Conservation (phyloP, 2,888 invertebrate species). For the Disparrhopalites patrizii region DNA sequence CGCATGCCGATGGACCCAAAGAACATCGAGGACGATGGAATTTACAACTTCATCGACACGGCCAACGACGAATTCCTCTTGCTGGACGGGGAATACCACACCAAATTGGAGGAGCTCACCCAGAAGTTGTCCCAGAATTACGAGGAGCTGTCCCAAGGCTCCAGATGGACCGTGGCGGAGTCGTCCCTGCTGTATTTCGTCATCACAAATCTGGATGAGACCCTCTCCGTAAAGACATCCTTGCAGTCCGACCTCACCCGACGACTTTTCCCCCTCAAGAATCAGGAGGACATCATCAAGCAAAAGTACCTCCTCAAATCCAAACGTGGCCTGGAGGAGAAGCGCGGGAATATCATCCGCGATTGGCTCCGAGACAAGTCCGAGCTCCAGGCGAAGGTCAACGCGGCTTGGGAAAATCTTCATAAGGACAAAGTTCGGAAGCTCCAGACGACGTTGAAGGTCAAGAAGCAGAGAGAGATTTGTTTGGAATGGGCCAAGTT, state of each 20-base stretch:
- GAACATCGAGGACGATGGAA: slow-evolving; percentile 7
- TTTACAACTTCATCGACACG: slow-evolving; percentile 33
- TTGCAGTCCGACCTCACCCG: slow-evolving; percentile 35
- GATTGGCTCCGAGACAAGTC: slow-evolving; percentile 43
- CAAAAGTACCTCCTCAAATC: slow-evolving; percentile 42
- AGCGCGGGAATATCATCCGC: slow-evolving; percentile 33
- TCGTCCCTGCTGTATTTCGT: slow-evolving; percentile 31
- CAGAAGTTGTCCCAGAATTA: slow-evolving; percentile 26
- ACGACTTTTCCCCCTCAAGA: slow-evolving; percentile 34
- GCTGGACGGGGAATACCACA: slow-evolving; percentile 43
- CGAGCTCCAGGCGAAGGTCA: slow-evolving; percentile 36
- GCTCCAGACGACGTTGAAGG: slow-evolving; percentile 24
- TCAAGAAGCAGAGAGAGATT: slow-evolving; percentile 35
- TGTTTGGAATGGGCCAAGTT: slow-evolving; percentile 39
- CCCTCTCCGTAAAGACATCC: neutral
- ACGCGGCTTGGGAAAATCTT: slow-evolving; percentile 39
- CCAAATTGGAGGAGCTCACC: slow-evolving; percentile 40
- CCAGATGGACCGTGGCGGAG: slow-evolving; percentile 17
- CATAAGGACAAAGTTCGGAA: slow-evolving; percentile 25
- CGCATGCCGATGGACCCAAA: slow-evolving; percentile 30
- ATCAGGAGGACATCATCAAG: slow-evolving; percentile 32
- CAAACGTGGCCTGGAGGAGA: slow-evolving; percentile 42
- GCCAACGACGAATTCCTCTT: slow-evolving; percentile 41
- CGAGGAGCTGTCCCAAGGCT: slow-evolving; percentile 12
- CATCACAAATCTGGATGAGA: slow-evolving; percentile 12